These are phyloP conservation scores for Myrmophylax atrothorax DNA, from an alignment of 2,113 vertebrate species.

Conservation along the genomic window DNA sequence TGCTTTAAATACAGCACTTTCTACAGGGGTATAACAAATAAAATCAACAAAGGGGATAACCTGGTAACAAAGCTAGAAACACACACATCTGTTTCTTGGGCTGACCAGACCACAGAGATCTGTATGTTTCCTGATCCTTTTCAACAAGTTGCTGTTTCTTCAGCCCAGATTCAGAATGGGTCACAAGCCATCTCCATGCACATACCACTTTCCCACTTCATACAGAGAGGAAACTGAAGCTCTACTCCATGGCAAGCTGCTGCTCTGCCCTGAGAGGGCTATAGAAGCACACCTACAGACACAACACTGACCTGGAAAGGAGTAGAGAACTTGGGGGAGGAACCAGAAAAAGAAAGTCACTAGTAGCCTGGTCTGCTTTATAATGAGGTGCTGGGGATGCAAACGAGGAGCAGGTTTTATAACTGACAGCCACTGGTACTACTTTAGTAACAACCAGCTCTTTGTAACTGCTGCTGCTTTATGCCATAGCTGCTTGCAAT, in stretches of 20 bases:
- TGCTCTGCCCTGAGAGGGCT: background rate
- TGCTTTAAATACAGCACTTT: background rate
- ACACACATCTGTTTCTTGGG: background rate
- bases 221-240: background rate
- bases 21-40: background rate
- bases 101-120: background rate
- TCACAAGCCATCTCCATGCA: background rate
- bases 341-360: background rate
- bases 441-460: background rate
- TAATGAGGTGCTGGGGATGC: background rate
- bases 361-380: background rate
- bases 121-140: background rate
- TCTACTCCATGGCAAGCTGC: background rate
- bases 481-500: background rate
- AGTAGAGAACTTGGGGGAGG: background rate
- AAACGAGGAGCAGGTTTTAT: background rate
- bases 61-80: background rate
- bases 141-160: background rate
- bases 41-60: background rate
- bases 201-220: background rate
- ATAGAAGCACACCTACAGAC: background rate
- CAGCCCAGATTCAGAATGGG: background rate
- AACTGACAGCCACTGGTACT: background rate
- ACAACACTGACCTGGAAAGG: background rate
- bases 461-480: background rate